These are phyloP conservation scores for Amiota mariae DNA, from an alignment of 2,888 invertebrate genomes.

Conservation along the genomic window DNA sequence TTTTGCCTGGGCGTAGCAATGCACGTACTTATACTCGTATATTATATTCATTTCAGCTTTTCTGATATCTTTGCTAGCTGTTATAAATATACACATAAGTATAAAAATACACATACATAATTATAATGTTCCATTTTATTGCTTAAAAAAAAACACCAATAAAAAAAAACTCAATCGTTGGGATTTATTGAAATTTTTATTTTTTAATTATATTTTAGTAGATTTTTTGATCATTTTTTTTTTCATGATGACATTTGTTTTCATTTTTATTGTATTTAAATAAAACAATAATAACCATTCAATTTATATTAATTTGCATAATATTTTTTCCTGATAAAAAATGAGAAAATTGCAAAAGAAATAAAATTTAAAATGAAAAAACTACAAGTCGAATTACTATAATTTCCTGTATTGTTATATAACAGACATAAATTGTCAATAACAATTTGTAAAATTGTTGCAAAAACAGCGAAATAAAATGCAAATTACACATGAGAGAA, in stretches of 20 bases:
- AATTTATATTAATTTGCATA: conserved; percentile 25
- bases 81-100: no score
- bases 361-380: conserved; percentile 23
- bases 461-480: conserved; percentile 44
- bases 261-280: neutral
- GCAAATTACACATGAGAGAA: neutral
- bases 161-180: neutral
- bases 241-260: neutral
- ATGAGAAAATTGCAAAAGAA: conserved; percentile 7
- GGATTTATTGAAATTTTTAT: conserved; percentile 1
- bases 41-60: no score
- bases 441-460: conserved; percentile 63
- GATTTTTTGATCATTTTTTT: neutral
- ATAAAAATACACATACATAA: no score
- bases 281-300: conserved; percentile 12
- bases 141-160: no score
- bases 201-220: neutral
- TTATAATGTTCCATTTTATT: no score
- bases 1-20: no score
- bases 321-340: conserved; percentile 16
- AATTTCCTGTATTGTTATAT: conserved; percentile 25
- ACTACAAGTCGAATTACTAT: conserved; percentile 1
- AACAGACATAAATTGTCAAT: conserved; percentile 56
- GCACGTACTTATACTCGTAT: no score
- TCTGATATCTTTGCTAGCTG: no score